phyloP scores from a whole-genome alignment of 2,888 invertebrate genomes.

The Boloria euphrosyne region DNA sequence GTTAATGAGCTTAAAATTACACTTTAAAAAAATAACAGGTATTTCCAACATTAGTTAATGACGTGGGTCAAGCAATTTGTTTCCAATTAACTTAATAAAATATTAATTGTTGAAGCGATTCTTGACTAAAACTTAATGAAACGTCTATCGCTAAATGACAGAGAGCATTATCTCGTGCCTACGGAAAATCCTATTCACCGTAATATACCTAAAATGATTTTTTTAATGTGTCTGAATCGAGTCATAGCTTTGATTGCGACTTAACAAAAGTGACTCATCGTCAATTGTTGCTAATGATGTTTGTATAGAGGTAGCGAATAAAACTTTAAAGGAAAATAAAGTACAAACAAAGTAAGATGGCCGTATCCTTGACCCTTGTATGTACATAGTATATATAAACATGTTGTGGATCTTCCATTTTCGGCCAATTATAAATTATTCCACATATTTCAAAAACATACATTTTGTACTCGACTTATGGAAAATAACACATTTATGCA shows the following conservation, averaged over 20 bases:
- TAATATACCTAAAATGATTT: slow-evolving; percentile 10
- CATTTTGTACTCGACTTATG: no score
- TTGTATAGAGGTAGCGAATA: no score
- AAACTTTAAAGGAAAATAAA: no score
- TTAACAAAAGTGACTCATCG: not conserved
- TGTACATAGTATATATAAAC: no score
- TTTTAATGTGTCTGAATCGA: not conserved
- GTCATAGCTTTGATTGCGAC: not conserved
- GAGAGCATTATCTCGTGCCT: slow-evolving; percentile 2
- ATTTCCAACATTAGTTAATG: not conserved
- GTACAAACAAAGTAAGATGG: no score
- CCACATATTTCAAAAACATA: no score
- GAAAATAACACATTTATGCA: no score
- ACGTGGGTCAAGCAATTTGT: slow-evolving; percentile 1
- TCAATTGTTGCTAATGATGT: not conserved
- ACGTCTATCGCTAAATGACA: slow-evolving; percentile 14
- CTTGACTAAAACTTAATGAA: slow-evolving; percentile 7
- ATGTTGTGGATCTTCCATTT: no score
- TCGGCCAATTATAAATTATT: no score
- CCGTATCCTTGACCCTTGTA: not conserved
- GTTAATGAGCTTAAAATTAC: no score
- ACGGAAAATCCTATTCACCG: slow-evolving; percentile 27
- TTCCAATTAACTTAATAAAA: slow-evolving; percentile 12
- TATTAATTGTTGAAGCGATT: not conserved
- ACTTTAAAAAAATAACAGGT: no score